A percentile compares a stretch with the other conserved stretches of the same genome.
phyloP scores from a whole-genome alignment of 92 coral and sea anemone genomes.

The Epizoanthus scotinus region DNA sequence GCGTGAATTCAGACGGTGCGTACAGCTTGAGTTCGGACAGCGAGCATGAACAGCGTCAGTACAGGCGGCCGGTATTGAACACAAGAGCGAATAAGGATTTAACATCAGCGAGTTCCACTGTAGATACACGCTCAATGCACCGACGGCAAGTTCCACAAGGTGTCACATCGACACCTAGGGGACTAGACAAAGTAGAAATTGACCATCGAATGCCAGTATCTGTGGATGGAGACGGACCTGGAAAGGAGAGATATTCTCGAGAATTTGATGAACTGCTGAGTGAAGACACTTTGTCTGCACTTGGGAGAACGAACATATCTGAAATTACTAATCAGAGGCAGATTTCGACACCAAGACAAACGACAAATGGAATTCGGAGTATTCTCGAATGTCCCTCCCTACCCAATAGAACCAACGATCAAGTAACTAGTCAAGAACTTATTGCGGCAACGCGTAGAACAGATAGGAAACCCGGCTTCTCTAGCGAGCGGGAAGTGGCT shows the following conservation, averaged over 20 bases:
- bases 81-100: neutral
- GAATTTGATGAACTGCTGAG: neutral
- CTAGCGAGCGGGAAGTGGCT: neutral
- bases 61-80: neutral
- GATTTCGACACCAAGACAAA: neutral
- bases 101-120: neutral
- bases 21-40: conserved; percentile 32
- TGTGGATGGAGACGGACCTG: neutral
- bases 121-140: neutral
- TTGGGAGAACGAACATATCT: too few species aligned
- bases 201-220: neutral
- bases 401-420: neutral
- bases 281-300: neutral
- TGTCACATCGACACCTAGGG: neutral
- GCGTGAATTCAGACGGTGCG: neutral
- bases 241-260: neutral
- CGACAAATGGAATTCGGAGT: neutral
- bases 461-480: neutral
- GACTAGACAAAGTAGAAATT: neutral
- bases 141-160: neutral
- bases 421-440: neutral
- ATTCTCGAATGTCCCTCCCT: neutral
- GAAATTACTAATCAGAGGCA: neutral
- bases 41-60: conserved; percentile 7
- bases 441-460: too few species aligned